Conservation (phyloP, 92 coral and sea anemone species). For the Phenganax marumi region DNA sequence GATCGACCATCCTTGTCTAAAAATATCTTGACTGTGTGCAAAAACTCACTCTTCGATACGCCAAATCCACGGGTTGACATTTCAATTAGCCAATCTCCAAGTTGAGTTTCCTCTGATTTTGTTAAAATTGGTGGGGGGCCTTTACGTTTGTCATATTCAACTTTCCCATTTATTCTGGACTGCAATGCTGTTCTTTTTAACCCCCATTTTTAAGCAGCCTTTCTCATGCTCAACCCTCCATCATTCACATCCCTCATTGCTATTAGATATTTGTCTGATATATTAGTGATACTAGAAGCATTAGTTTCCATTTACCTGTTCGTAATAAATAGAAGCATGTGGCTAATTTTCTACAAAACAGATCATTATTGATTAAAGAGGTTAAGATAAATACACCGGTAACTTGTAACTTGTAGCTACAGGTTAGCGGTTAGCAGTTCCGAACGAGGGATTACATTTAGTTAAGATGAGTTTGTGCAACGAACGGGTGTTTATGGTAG, state of each 20-base stretch:
- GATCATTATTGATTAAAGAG: background rate
- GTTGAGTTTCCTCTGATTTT: slow-evolving; percentile 41
- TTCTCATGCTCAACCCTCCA: background rate
- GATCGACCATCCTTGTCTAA: slow-evolving; percentile 52
- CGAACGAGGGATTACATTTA: background rate
- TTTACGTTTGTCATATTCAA: slow-evolving; percentile 18
- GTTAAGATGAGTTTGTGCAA: slow-evolving; percentile 1
- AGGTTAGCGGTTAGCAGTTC: no score
- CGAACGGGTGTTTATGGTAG: background rate
- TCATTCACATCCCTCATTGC: slow-evolving; percentile 39
- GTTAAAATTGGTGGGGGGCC: slow-evolving; percentile 48
- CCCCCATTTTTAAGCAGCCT: slow-evolving; percentile 51
- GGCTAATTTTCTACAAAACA: no score
- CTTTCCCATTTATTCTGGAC: slow-evolving; percentile 44
- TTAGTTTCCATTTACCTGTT: no score
- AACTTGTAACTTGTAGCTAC: no score
- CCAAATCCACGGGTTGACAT: slow-evolving; percentile 57
- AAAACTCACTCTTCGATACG: slow-evolving; percentile 32
- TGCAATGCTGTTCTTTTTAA: slow-evolving; percentile 38
- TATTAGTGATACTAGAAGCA: no score
- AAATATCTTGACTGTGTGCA: slow-evolving; percentile 48
- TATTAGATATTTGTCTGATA: slow-evolving; percentile 2
- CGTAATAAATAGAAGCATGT: no score
- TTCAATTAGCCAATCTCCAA: slow-evolving; percentile 51
- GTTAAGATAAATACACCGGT: background rate